Evolutionary conservation across 2,113 vertebrate species (phyloP).

Genomic region (Pogonocichla stellata): DNA sequence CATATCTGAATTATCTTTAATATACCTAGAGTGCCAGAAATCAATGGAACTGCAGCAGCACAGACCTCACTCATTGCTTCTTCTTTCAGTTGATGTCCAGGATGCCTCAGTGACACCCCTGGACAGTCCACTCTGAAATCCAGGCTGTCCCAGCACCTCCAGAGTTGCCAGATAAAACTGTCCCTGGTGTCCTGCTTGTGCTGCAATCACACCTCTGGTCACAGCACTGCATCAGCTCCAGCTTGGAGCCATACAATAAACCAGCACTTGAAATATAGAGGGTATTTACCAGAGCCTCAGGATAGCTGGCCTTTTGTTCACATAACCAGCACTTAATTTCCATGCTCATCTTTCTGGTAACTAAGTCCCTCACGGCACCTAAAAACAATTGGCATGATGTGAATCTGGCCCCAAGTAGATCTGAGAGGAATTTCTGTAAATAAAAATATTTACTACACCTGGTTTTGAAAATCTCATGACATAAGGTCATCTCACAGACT

Average conservation of each 20-base stretch:
- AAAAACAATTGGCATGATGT: fast-evolving
- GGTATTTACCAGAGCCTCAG: neutral
- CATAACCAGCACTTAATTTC: neutral
- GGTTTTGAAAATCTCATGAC: neutral
- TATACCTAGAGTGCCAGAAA: neutral
- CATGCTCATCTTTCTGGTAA: neutral
- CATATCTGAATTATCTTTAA: slow-evolving; percentile 37
- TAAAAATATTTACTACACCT: neutral
- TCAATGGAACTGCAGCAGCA: neutral
- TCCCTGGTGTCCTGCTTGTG: neutral
- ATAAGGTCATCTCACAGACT: neutral
- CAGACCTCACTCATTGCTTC: neutral
- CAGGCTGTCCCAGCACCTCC: neutral
- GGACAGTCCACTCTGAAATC: neutral
- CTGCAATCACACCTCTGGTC: neutral
- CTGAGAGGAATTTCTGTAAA: neutral
- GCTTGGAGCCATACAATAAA: fast-evolving
- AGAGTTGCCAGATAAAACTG: neutral
- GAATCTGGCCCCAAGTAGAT: neutral
- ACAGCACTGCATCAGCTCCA: neutral
- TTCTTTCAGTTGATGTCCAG: neutral
- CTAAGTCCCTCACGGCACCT: fast-evolving
- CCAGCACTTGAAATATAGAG: neutral
- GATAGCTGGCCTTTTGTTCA: neutral
- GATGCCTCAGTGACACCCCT: neutral